phyloP scores from a whole-genome alignment of 1,140 invertebrate genomes.

The Meloidogyne hapla region DNA sequence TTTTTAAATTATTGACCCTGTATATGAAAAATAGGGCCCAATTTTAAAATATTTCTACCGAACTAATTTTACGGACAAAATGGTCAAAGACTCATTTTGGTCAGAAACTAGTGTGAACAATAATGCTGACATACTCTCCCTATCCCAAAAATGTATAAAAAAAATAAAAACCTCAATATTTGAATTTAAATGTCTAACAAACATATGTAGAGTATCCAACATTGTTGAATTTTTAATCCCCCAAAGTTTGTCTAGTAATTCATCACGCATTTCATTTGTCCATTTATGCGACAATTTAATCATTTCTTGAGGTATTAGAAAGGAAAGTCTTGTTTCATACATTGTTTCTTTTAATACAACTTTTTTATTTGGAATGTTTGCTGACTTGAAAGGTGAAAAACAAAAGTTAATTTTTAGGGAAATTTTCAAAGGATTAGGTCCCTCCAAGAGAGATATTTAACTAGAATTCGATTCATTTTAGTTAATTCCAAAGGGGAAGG shows the following conservation, averaged over 20 bases:
- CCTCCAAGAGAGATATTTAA: no score
- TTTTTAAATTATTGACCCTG: no score
- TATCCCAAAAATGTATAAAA: background rate
- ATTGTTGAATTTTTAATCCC: slow-evolving; percentile 30
- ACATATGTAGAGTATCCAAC: slow-evolving; percentile 27
- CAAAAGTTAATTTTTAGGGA: slow-evolving; percentile 10
- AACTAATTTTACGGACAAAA: background rate
- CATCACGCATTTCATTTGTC: slow-evolving; percentile 42
- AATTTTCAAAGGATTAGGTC: no score
- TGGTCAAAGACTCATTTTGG: no score
- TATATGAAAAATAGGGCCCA: no score
- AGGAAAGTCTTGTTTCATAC: slow-evolving; percentile 54
- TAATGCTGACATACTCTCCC: no score
- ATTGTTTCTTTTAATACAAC: slow-evolving; percentile 49
- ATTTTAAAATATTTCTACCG: no score
- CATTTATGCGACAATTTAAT: slow-evolving; percentile 46
- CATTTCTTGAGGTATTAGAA: slow-evolving; percentile 50
- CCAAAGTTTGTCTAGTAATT: slow-evolving; percentile 44
- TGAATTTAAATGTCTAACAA: slow-evolving; percentile 52
- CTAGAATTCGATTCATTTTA: no score
- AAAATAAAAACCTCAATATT: slow-evolving; percentile 40
- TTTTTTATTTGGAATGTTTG: slow-evolving; percentile 46
- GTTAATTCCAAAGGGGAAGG: no score
- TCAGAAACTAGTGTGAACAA: no score
- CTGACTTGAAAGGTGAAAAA: slow-evolving; percentile 37